Evolutionary conservation across 92 coral and sea anemone species (phyloP).

Genomic region (Hydrozoanthus gracilis): DNA sequence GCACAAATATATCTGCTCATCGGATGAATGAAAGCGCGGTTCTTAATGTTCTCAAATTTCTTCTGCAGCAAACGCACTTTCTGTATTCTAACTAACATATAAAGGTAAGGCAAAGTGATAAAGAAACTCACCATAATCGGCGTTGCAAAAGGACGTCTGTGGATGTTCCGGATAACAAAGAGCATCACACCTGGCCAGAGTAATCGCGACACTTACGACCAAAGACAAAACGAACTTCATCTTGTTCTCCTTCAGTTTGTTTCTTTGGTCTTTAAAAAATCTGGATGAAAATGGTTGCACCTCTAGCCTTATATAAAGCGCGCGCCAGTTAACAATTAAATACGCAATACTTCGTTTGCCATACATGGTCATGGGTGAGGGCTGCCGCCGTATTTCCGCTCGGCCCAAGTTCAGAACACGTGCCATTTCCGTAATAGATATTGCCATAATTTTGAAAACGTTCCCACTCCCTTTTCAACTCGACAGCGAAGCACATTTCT

Average conservation of each 20-base stretch:
- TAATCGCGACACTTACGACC: constrained; percentile 21
- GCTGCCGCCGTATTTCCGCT: constrained; percentile 19
- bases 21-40: background rate
- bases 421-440: constrained; percentile 1
- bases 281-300: background rate
- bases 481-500: too few species aligned
- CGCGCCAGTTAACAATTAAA: background rate
- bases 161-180: constrained; percentile 59
- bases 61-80: background rate
- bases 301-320: constrained; percentile 4
- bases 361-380: constrained; percentile 43
- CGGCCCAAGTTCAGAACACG: background rate
- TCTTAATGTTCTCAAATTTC: background rate
- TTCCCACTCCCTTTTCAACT: background rate
- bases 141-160: constrained; percentile 66
- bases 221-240: constrained; percentile 19
- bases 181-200: constrained; percentile 6
- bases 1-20: background rate
- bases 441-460: background rate
- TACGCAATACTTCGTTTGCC: constrained; percentile 13
- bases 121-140: constrained; percentile 63
- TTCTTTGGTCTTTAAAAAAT: background rate
- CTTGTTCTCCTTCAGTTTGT: background rate
- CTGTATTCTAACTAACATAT: background rate
- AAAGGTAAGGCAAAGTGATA: background rate